Evolutionary conservation across 2,113 vertebrate species (phyloP).

Genomic region (Laticauda laticaudata): DNA sequence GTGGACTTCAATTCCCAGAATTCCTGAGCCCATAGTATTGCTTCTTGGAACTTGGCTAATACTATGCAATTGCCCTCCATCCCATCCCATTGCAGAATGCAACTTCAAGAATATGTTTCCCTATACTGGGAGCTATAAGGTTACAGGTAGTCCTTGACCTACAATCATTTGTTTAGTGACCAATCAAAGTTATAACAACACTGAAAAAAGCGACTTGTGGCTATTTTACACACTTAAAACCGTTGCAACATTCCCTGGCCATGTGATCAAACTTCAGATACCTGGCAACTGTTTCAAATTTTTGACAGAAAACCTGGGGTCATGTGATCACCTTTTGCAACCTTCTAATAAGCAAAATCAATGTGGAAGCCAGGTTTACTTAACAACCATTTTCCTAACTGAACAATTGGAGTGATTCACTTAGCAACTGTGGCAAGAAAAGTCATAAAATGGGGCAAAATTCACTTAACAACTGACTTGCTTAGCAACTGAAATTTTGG

Average conservation of each 20-base stretch:
- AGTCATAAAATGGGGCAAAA: not conserved
- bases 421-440: not conserved
- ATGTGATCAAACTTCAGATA: not conserved
- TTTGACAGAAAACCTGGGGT: not conserved
- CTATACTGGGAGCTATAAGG: not conserved
- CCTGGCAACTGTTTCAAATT: not conserved
- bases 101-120: not conserved
- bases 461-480: not conserved
- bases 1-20: not conserved
- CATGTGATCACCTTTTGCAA: not conserved
- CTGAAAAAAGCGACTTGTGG: not conserved
- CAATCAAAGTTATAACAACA: not conserved
- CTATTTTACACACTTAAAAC: not conserved
- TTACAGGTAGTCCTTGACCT: not conserved
- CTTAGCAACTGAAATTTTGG: not conserved
- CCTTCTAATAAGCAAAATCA: not conserved
- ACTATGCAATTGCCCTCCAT: not conserved
- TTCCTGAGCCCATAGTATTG: not conserved
- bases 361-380: not conserved
- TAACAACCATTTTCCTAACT: not conserved
- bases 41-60: not conserved
- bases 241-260: not conserved
- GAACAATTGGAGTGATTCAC: not conserved
- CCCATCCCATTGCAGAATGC: not conserved
- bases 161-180: not conserved